These are phyloP conservation scores for Archips xylosteana DNA, from an alignment of 2,888 invertebrate genomes.

Conservation along the genomic window DNA sequence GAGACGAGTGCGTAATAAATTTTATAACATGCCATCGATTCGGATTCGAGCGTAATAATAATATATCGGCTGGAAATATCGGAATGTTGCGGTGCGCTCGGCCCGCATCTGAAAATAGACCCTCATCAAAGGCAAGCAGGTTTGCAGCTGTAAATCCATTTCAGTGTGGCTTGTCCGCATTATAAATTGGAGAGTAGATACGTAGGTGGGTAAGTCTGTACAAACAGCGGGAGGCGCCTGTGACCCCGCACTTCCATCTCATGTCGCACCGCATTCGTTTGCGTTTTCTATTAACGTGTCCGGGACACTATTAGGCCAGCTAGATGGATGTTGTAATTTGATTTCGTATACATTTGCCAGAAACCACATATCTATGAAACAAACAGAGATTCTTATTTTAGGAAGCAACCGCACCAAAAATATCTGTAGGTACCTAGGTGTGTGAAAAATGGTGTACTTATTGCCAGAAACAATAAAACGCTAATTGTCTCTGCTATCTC, in stretches of 20 bases:
- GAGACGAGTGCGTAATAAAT: constrained; percentile 83
- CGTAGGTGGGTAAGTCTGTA: constrained; percentile 44
- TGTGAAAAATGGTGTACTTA: neutral
- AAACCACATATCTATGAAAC: constrained; percentile 40
- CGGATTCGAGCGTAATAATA: constrained; percentile 82
- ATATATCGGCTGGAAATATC: constrained; percentile 83
- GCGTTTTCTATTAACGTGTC: constrained; percentile 79
- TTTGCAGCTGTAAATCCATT: constrained; percentile 86
- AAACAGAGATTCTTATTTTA: constrained; percentile 6
- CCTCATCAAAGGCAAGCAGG: constrained; percentile 85
- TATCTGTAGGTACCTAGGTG: neutral
- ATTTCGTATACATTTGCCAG: constrained; percentile 68
- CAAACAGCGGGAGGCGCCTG: constrained; percentile 52
- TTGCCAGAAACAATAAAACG: too few relatives aligned
- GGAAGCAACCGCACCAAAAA: neutral
- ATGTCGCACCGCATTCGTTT: constrained; percentile 72
- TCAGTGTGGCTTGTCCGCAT: constrained; percentile 83
- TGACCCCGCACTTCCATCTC: constrained; percentile 65
- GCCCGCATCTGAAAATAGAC: constrained; percentile 82
- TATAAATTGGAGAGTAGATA: constrained; percentile 79
- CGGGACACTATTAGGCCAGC: constrained; percentile 71
- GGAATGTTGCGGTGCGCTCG: constrained; percentile 82
- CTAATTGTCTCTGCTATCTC: too few relatives aligned
- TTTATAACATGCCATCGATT: constrained; percentile 83
- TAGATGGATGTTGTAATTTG: constrained; percentile 76